Evolutionary conservation across 2,888 invertebrate species (phyloP), one percentile per base, ranked within the genome.

Genomic region (Drosophila bunnanda): DNA sequence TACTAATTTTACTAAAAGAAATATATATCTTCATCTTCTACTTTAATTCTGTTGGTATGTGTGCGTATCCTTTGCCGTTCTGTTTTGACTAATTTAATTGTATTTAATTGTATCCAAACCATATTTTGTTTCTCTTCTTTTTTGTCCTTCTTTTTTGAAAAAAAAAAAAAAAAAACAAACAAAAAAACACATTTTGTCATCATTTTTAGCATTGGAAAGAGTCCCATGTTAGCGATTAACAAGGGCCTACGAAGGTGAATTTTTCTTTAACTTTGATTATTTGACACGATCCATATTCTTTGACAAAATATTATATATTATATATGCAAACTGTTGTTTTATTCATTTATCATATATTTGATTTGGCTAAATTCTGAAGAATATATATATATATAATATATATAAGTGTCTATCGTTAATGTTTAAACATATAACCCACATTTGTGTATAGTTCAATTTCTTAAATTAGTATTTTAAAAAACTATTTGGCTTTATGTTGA

Each of bases 221-320:
- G 96, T 91, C 94, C 92, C 87, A 90, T 96, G 93, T 95, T 96
- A 93, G 96, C 96, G 93, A 96, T 96, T 94, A 96, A 96, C 94
- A 96, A 96, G 94, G 96, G 96, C 93, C 95, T 96, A 92, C 96
- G 96, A 94, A 95, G 96, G 94, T 95, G 94, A 94, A 94, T 94
- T 94, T 93, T 93, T 50, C 50, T 50, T 93, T 92, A 82, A 80
- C 39, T 60, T 82, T 80, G 76, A 77, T 82, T 43, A 79, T 82
- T 83, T 85, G 57, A 72, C 77, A 83, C 75, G 62, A 54, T 60
- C 73, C 75, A 68, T 79, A 73, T 74, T 75, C 80, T 50, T 30
- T 64, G 39, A 34, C 38, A 22, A 64, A 22, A 32, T 52, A 48
- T 72, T 80, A 61, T 76, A 50, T 50, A 32, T 20, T 25, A 48